Conservation (phyloP, 2,888 invertebrate species). For the Bombyx huttoni region DNA sequence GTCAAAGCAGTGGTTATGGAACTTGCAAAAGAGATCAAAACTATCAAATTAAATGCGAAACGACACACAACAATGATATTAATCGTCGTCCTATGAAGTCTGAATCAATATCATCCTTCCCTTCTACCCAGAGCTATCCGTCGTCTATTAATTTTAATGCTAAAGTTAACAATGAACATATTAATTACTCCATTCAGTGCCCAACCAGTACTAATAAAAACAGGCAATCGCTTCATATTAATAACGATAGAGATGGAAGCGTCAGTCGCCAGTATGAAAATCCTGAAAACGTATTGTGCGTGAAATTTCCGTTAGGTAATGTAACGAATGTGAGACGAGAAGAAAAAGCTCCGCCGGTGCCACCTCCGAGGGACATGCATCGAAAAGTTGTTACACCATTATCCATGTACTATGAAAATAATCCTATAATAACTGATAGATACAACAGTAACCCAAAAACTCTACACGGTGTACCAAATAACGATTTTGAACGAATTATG, state of each 20-base stretch:
- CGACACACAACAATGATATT: slow-evolving; percentile 35
- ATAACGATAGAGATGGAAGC: slow-evolving; percentile 48
- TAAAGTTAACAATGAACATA: slow-evolving; percentile 67
- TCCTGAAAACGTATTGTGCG: slow-evolving; percentile 56
- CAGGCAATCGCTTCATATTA: slow-evolving; percentile 48
- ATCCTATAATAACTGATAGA: slow-evolving; percentile 39
- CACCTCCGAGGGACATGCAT: slow-evolving; percentile 84
- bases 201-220: slow-evolving; percentile 40
- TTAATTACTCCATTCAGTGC: slow-evolving; percentile 63
- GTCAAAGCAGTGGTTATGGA: slow-evolving; percentile 63
- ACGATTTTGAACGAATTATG: slow-evolving; percentile 64
- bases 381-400: slow-evolving; percentile 69
- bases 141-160: slow-evolving; percentile 70
- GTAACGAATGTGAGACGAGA: slow-evolving; percentile 53
- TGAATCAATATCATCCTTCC: slow-evolving; percentile 66
- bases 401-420: slow-evolving; percentile 65
- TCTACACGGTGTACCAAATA: slow-evolving; percentile 55
- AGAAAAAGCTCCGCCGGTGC: slow-evolving; percentile 78
- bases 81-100: slow-evolving; percentile 53
- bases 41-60: slow-evolving; percentile 54
- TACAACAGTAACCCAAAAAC: slow-evolving; percentile 32
- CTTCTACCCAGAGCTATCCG: slow-evolving; percentile 65
- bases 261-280: slow-evolving; percentile 45
- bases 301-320: slow-evolving; percentile 67
- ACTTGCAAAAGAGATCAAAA: slow-evolving; percentile 61